phyloP scores from a whole-genome alignment of 2,113 vertebrate species.

The Alexandromys fortis region DNA sequence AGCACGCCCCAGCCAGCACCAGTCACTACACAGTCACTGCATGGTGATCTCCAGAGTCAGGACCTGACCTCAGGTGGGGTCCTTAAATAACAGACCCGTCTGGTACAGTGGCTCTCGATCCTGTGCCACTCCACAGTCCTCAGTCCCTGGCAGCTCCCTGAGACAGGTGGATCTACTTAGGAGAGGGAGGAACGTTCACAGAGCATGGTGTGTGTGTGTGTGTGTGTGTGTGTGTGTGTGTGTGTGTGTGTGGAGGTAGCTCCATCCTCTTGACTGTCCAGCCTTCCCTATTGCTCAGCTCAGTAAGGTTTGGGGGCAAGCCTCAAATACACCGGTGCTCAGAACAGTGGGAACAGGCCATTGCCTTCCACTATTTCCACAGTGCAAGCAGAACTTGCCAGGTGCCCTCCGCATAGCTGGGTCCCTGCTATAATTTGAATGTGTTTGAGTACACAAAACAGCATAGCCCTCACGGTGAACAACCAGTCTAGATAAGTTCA shows the following conservation, averaged over 20 bases:
- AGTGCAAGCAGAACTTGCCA: not conserved
- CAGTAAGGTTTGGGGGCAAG: not conserved
- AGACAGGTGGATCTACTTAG: not conserved
- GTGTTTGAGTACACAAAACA: too few relatives aligned
- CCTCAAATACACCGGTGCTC: too few relatives aligned
- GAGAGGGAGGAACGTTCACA: not conserved
- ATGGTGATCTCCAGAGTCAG: not conserved
- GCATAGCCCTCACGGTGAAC: fast-evolving
- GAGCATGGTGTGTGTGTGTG: too few relatives aligned
- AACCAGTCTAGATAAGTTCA: not conserved
- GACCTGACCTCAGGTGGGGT: not conserved
- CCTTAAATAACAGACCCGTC: not conserved
- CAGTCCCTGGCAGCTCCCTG: not conserved
- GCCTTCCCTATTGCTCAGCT: not conserved
- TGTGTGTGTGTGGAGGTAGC: too few relatives aligned
- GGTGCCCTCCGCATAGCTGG: not conserved
- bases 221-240: too few relatives aligned
- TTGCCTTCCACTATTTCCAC: not conserved
- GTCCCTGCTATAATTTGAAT: not conserved
- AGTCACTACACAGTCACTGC: not conserved
- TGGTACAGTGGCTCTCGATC: too few relatives aligned
- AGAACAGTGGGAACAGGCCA: too few relatives aligned
- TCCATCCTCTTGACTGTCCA: not conserved
- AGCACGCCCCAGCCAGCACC: fast-evolving
- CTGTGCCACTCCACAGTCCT: too few relatives aligned